A percentile compares a stretch with the other conserved stretches of the same genome.
phyloP scores from a whole-genome alignment of 2,888 invertebrate genomes.

The Standfussiana lucernea region DNA sequence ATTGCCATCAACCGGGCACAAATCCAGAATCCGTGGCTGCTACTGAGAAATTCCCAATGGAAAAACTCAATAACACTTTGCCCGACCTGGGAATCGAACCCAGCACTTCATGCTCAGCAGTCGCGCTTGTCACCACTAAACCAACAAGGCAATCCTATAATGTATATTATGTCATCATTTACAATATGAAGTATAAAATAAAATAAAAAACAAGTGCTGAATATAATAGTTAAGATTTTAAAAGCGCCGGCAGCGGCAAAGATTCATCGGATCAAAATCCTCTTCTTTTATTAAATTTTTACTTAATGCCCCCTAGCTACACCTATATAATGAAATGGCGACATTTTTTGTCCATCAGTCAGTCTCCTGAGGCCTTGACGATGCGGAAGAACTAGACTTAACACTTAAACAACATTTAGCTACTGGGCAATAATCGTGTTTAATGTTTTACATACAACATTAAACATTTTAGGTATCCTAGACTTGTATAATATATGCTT shows the following conservation, averaged over 20 bases:
- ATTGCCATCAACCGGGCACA: not conserved
- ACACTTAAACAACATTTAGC: constrained; percentile 75
- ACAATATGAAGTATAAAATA: no score
- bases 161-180: no score
- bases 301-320: constrained; percentile 14
- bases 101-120: no score
- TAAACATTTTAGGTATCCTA: constrained; percentile 38
- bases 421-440: constrained; percentile 62
- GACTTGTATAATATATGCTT: constrained; percentile 19
- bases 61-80: no score
- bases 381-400: constrained; percentile 79
- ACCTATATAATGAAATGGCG: constrained; percentile 63
- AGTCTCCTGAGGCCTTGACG: constrained; percentile 78
- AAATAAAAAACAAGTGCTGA: not conserved
- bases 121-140: no score
- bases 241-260: not conserved
- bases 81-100: no score
- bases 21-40: not conserved
- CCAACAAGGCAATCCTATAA: no score
- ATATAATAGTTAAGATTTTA: not conserved
- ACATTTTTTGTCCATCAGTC: constrained; percentile 74
- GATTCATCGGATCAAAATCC: not conserved
- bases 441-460: constrained; percentile 53
- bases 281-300: not conserved
- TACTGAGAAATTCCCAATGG: not conserved